These are phyloP conservation scores for Tinamus major DNA, from an alignment of 2,797 vertebrate genomes.

Conservation along the genomic window DNA sequence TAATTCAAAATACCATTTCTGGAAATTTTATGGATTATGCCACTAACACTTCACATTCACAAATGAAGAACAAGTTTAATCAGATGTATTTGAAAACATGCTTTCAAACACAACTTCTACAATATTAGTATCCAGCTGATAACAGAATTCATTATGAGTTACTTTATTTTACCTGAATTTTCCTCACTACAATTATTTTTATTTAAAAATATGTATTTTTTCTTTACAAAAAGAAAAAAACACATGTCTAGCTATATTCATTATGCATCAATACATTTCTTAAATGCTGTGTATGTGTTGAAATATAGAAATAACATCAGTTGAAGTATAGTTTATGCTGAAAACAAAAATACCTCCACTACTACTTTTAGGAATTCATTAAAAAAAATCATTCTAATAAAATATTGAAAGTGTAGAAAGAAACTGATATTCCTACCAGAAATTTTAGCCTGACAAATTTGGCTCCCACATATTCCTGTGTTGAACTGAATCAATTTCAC, in stretches of 20 bases:
- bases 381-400: not conserved
- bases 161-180: not conserved
- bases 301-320: slow-evolving; percentile 1
- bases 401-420: slow-evolving; percentile 51
- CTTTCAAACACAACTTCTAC: slow-evolving; percentile 27
- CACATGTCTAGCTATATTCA: not conserved
- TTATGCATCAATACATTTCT: not conserved
- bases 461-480: slow-evolving; percentile 81
- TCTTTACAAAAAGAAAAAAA: not conserved
- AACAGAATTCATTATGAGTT: not conserved
- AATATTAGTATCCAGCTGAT: slow-evolving; percentile 3
- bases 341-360: not conserved
- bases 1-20: not conserved
- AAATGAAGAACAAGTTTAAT: slow-evolving; percentile 16
- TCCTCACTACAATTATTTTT: not conserved
- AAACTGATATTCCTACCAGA: slow-evolving; percentile 82
- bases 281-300: not conserved
- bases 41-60: not conserved
- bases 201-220: not conserved
- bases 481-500: slow-evolving; percentile 95
- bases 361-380: not conserved
- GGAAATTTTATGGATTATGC: not conserved
- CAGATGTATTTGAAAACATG: not conserved
- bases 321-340: not conserved
- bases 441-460: slow-evolving; percentile 80